phyloP scores from a whole-genome alignment of 2,797 vertebrate genomes.

The Melanotaenia maccullochi region DNA sequence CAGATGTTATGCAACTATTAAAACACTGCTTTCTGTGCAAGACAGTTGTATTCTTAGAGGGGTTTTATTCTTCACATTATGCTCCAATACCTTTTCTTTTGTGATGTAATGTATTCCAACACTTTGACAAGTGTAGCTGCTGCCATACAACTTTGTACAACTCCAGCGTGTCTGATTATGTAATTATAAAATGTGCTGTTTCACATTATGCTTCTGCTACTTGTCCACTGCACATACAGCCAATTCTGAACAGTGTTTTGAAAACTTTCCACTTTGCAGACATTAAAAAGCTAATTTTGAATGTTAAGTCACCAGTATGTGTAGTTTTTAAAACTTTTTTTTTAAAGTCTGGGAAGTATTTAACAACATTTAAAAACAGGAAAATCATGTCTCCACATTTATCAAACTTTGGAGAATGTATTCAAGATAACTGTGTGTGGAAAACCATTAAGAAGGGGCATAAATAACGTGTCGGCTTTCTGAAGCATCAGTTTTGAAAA shows the following conservation, averaged over 20 bases:
- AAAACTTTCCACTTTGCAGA: not conserved
- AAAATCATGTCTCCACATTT: slow-evolving; percentile 18
- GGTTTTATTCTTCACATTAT: slow-evolving; percentile 5
- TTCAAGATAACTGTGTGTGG: not conserved
- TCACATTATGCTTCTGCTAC: not conserved
- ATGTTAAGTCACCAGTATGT: slow-evolving; percentile 11
- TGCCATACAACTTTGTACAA: not conserved
- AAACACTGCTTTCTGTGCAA: slow-evolving; percentile 23
- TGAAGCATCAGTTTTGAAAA: slow-evolving; percentile 1
- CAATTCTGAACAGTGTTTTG: slow-evolving; percentile 6
- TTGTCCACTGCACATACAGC: not conserved
- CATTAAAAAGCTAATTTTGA: slow-evolving; percentile 12
- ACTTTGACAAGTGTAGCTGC: not conserved
- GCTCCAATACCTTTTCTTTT: not conserved
- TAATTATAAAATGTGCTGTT: slow-evolving; percentile 3
- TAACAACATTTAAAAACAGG: slow-evolving; percentile 25
- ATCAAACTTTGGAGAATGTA: not conserved
- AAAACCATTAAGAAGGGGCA: slow-evolving; percentile 21
- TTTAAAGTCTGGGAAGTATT: slow-evolving; percentile 14
- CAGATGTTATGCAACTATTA: slow-evolving; percentile 11
- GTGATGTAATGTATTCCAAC: slow-evolving; percentile 5
- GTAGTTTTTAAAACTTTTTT: slow-evolving; percentile 17
- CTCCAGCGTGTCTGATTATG: slow-evolving; percentile 10
- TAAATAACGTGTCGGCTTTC: not conserved
- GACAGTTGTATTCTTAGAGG: not conserved